Percentiles rank a stretch among this genome's conserved stretches.
Evolutionary conservation across 2,113 vertebrate species (phyloP).

Genomic region (Panthera leo): DNA sequence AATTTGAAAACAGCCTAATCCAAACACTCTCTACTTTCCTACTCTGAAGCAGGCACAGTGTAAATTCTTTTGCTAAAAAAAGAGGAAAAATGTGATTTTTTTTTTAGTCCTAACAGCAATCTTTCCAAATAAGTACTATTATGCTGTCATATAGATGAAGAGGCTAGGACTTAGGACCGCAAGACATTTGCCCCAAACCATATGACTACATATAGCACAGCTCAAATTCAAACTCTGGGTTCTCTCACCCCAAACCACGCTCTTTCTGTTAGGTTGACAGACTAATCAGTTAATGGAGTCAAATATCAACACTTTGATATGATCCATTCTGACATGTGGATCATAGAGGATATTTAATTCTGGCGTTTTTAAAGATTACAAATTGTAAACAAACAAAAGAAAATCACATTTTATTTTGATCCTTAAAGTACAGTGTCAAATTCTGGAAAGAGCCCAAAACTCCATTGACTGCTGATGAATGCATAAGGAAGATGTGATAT

Average conservation of each 20-base stretch:
- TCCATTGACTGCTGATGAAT: neutral
- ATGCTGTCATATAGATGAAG: neutral
- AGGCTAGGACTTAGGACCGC: neutral
- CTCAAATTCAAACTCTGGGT: neutral
- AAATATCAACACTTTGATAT: neutral
- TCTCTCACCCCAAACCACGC: rapidly evolving
- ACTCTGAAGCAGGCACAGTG: neutral
- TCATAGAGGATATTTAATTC: neutral
- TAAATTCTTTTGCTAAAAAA: neutral
- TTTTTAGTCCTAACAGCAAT: neutral
- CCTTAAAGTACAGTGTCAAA: neutral
- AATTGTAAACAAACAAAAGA: neutral
- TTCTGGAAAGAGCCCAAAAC: neutral
- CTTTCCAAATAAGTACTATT: neutral
- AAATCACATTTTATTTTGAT: neutral
- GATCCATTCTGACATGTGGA: rapidly evolving
- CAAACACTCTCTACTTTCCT: neutral
- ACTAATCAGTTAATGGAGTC: neutral
- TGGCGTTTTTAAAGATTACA: neutral
- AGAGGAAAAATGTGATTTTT: neutral
- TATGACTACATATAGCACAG: neutral
- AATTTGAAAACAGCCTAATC: neutral
- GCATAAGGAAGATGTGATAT: neutral
- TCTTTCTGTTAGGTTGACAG: neutral
- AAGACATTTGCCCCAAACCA: neutral